Base-by-base conservation (phyloP, 2,888 invertebrate genomes). In the Dolichopus griseipennis region DNA sequence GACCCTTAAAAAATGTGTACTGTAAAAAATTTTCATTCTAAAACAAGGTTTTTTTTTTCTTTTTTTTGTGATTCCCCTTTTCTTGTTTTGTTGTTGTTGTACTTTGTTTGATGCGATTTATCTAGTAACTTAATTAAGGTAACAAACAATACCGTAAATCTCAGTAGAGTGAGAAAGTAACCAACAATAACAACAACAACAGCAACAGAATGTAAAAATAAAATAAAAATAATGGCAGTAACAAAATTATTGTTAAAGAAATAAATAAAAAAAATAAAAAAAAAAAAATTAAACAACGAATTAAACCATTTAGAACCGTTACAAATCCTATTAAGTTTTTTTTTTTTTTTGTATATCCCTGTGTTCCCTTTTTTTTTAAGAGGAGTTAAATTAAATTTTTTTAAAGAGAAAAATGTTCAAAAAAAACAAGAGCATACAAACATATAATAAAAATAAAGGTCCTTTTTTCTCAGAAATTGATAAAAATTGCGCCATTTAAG, bases 101-200 rank as follows among this genome's bases (percentile, higher is more conserved):
- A 34, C 37, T 37, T 37, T 37, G 8, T 37, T 37, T 37, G 9
- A 52, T 52, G n/a, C 52, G 52, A 52, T 52, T 52, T 52, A 52
- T 52, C 52, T 52, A 52, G 18, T 52, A 52, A 52, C 52, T 52
- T 52, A 52, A 52, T 52, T 52, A 52, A 52, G 52, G 52, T 52
- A 52, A 52, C 52, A 52, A 52, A 52, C 52, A 52, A 52, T 18
- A 15, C 15, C 52, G 52, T 52, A 52, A 52, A 52, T 52, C 52
- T 52, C 6, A 52, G 15, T 27, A 52, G 52, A 52, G 52, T 52
- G 15, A 41, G 27, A 52, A 2, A 52, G 18, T 18, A 15, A 52
- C 6, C 52, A 52, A 52, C 52, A 52, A 52, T 18, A 52, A 52
- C 18, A 52, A 52, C 9, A 52, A 37, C 4, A 37, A 37, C 34